A percentile compares a stretch with the other conserved stretches of the same genome.
Conservation (phyloP, 1,140 invertebrate genomes). For the Rhizoglyphus robini region DNA sequence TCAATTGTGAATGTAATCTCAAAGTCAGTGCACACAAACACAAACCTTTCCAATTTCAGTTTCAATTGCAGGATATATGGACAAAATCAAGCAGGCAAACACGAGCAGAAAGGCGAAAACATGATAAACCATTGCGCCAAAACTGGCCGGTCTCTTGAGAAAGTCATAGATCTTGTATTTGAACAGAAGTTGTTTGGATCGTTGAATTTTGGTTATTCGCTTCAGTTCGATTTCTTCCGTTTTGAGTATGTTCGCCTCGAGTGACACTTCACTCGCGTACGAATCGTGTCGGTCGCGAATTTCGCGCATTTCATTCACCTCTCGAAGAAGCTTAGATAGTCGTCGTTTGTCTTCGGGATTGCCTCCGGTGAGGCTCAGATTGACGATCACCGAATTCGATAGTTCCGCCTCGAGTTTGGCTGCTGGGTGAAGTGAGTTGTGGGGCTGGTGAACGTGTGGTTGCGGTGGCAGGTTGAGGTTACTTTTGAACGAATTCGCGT, state of each 20-base stretch:
- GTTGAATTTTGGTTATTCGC: not conserved
- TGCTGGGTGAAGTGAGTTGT: too few relatives aligned
- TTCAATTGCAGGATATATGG: not conserved
- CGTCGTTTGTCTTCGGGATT: not conserved
- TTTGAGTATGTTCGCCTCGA: not conserved
- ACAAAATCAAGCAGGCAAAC: not conserved
- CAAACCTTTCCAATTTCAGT: not conserved
- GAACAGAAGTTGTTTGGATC: constrained; percentile 8
- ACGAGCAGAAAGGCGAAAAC: constrained; percentile 14
- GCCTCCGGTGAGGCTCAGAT: not conserved
- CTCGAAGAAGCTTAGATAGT: not conserved
- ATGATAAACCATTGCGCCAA: constrained; percentile 9
- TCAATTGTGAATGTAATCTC: too few relatives aligned
- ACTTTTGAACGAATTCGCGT: not conserved
- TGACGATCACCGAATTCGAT: constrained; percentile 4
- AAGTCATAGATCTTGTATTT: constrained; percentile 14
- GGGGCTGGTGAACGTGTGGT: too few relatives aligned
- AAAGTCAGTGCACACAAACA: too few relatives aligned
- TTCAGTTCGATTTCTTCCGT: not conserved
- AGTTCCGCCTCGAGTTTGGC: not conserved
- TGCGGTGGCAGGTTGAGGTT: not conserved
- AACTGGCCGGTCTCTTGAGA: not conserved
- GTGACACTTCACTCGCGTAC: not conserved
- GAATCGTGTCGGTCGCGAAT: constrained; percentile 2
- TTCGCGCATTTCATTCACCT: constrained; percentile 1